A percentile compares a stretch with the other conserved stretches of the same genome.
phyloP scores from a whole-genome alignment of 1,140 invertebrate genomes.

The Drosophila micromelanica region DNA sequence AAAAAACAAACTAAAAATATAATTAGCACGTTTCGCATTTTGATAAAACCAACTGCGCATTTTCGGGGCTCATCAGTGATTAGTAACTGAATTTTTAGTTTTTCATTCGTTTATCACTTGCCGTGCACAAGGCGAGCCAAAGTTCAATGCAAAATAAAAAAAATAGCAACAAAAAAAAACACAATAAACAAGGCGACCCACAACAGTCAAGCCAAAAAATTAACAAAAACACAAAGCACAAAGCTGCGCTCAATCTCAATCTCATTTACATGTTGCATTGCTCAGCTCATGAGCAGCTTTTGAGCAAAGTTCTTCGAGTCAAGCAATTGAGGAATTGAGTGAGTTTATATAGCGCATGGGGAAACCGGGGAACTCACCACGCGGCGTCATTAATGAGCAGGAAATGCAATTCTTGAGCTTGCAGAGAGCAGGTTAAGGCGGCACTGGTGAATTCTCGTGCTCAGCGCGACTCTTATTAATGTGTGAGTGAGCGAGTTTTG shows the following conservation, averaged over 20 bases:
- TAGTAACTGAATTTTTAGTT: conserved; percentile 18
- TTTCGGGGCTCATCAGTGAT: conserved; percentile 44
- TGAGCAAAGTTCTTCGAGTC: conserved; percentile 31
- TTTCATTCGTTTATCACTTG: conserved; percentile 34
- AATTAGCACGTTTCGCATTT: conserved; percentile 52
- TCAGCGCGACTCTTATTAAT: conserved; percentile 32
- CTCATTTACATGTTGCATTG: conserved; percentile 71
- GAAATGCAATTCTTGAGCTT: conserved; percentile 66
- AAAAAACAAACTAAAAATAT: background rate
- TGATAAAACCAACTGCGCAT: conserved; percentile 72
- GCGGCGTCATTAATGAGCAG: conserved; percentile 65
- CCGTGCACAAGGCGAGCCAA: conserved; percentile 26
- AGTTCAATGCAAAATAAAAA: conserved; percentile 23
- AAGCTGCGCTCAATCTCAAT: conserved; percentile 8
- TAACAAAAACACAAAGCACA: conserved; percentile 9
- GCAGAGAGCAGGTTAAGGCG: conserved; percentile 37
- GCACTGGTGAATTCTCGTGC: conserved; percentile 30
- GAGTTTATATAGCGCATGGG: conserved; percentile 26
- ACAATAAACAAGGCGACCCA: conserved; percentile 37
- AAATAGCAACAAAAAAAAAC: conserved; percentile 23
- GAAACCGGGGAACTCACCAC: conserved; percentile 60
- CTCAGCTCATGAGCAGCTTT: conserved; percentile 4
- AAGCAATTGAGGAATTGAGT: conserved; percentile 23
- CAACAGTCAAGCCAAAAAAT: conserved; percentile 31
- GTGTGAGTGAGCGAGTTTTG: conserved; percentile 26